A percentile compares a stretch with the other conserved stretches of the same genome.
Evolutionary conservation across 1,140 invertebrate genomes (phyloP).

Genomic region (Gonatopus flavifemur): DNA sequence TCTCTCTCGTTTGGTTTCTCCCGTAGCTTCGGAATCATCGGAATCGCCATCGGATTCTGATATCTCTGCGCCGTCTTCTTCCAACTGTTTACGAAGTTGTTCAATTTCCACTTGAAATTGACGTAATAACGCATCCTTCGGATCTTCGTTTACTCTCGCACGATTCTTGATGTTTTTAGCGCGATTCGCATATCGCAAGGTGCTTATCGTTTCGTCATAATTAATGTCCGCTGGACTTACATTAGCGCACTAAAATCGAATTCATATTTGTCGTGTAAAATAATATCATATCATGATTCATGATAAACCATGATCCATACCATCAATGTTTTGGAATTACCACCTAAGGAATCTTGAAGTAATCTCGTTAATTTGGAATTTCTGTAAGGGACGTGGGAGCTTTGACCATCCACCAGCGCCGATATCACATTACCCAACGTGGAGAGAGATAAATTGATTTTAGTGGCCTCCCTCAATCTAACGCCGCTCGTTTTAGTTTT

Average conservation of each 20-base stretch:
- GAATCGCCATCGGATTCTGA: constrained; percentile 48
- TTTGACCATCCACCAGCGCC: constrained; percentile 91
- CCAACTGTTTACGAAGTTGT: constrained; percentile 83
- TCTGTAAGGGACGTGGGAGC: constrained; percentile 91
- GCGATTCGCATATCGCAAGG: constrained; percentile 93
- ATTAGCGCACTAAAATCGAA: constrained; percentile 75
- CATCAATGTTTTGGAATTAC: constrained; percentile 97
- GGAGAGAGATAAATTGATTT: constrained; percentile 93
- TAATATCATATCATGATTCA: background rate
- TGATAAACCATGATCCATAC: constrained; percentile 50
- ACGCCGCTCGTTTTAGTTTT: constrained; percentile 90
- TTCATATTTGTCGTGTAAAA: background rate
- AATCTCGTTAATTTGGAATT: constrained; percentile 93
- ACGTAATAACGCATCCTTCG: constrained; percentile 93
- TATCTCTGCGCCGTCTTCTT: constrained; percentile 59
- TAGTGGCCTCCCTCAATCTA: constrained; percentile 89
- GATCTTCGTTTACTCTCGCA: constrained; percentile 96
- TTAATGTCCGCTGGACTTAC: constrained; percentile 95
- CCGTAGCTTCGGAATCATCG: constrained; percentile 43
- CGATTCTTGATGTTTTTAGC: constrained; percentile 98
- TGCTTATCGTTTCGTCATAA: constrained; percentile 97
- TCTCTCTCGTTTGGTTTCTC: constrained; percentile 34
- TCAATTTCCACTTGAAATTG: constrained; percentile 98
- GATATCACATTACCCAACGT: constrained; percentile 95
- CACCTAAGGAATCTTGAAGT: constrained; percentile 92